Conservation (phyloP, 2,113 vertebrate species). For the Pholis gunnellus region DNA sequence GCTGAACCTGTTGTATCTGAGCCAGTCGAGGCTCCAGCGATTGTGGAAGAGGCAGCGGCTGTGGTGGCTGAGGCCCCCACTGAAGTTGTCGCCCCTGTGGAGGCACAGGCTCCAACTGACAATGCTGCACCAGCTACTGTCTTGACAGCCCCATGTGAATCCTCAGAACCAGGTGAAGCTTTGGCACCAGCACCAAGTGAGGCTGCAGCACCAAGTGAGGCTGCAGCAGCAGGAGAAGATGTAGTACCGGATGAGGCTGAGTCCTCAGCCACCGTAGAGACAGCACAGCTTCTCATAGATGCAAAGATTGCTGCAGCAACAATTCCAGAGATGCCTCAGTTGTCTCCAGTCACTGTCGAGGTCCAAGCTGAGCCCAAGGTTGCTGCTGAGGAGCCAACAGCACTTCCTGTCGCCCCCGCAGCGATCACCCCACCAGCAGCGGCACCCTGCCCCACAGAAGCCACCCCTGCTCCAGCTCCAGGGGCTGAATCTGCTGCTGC, state of each 20-base stretch:
- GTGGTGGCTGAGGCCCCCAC: constrained; percentile 9
- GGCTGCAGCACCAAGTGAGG: neutral
- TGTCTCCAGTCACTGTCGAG: constrained; percentile 19
- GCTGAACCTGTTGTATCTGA: constrained; percentile 41
- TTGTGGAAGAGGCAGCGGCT: constrained; percentile 24
- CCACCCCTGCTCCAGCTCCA: neutral
- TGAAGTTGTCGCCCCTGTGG: constrained; percentile 13
- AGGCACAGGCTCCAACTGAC: constrained; percentile 20
- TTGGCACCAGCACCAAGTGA: neutral
- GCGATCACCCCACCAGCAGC: neutral
- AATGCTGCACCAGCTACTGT: constrained; percentile 18
- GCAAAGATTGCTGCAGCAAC: constrained; percentile 67
- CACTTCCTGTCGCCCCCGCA: neutral
- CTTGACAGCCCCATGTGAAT: constrained; percentile 1
- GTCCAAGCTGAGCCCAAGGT: constrained; percentile 26
- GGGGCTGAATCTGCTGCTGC: neutral
- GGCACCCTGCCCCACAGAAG: neutral
- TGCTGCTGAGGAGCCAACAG: constrained; percentile 14
- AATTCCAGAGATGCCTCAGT: constrained; percentile 60
- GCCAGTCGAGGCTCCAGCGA: constrained; percentile 19
- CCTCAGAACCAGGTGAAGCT: constrained; percentile 1
- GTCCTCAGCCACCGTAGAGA: constrained; percentile 3
- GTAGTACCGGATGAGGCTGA: neutral
- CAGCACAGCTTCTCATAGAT: constrained; percentile 43
- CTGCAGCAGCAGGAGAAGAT: neutral